These are phyloP conservation scores for Plusia festucae DNA, from an alignment of 2,888 invertebrate genomes.

Conservation along the genomic window DNA sequence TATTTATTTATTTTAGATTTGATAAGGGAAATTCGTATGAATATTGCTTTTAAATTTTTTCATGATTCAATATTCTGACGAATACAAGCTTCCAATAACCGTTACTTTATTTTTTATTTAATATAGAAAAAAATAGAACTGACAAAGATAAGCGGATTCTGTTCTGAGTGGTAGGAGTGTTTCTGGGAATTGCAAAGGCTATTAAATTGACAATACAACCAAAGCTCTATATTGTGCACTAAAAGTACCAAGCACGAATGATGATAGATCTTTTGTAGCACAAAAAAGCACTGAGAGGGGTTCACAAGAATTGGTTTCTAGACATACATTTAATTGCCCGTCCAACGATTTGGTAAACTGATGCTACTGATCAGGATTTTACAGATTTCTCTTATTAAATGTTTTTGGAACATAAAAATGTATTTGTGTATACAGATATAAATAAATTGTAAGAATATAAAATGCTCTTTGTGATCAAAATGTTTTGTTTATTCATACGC, in stretches of 20 bases:
- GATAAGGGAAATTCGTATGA: too few relatives aligned
- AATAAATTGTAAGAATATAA: constrained; percentile 19
- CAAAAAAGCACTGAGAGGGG: not conserved
- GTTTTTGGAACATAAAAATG: constrained; percentile 13
- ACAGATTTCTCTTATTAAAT: not conserved
- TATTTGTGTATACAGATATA: constrained; percentile 3
- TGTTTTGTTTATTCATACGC: constrained; percentile 23
- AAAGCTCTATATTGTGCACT: not conserved
- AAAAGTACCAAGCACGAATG: not conserved
- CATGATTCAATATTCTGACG: too few relatives aligned
- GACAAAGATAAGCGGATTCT: not conserved
- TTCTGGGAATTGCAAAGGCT: not conserved
- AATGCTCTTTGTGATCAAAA: constrained; percentile 16
- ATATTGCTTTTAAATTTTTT: too few relatives aligned
- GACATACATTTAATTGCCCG: not conserved
- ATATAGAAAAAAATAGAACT: too few relatives aligned
- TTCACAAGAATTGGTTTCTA: not conserved
- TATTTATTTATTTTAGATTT: too few relatives aligned
- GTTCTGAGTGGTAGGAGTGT: not conserved
- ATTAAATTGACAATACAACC: not conserved
- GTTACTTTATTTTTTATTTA: too few relatives aligned
- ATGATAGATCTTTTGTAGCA: not conserved
- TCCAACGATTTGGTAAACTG: not conserved
- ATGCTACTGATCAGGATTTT: not conserved
- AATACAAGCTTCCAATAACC: too few relatives aligned